Conservation (phyloP, 1,140 invertebrate genomes). For the Riptortus pedestris region DNA sequence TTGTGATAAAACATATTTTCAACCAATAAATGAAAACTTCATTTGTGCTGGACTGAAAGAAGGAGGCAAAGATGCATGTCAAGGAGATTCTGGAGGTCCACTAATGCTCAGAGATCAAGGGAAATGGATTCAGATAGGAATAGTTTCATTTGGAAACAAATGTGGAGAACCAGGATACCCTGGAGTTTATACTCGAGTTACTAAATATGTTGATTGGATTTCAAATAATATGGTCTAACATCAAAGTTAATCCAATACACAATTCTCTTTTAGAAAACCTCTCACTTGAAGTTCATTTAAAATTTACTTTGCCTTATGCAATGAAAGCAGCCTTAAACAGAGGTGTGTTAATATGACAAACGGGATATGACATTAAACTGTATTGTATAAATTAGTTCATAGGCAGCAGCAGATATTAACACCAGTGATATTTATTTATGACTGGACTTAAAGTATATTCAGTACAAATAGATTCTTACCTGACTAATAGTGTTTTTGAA, state of each 20-base stretch:
- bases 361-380: too few species aligned
- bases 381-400: too few species aligned
- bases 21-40: slow-evolving; percentile 82
- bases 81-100: slow-evolving; percentile 73
- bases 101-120: slow-evolving; percentile 65
- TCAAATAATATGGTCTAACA: neutral
- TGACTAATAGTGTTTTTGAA: too few species aligned
- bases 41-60: slow-evolving; percentile 81
- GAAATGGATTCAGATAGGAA: slow-evolving; percentile 74
- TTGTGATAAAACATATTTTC: slow-evolving; percentile 80
- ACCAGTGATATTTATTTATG: too few species aligned
- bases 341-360: too few species aligned
- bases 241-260: neutral
- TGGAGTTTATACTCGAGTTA: slow-evolving; percentile 63
- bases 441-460: too few species aligned
- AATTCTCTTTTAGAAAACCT: too few species aligned
- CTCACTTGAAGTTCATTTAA: too few species aligned
- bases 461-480: too few species aligned
- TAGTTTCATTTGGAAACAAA: slow-evolving; percentile 85
- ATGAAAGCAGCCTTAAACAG: too few species aligned
- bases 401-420: too few species aligned
- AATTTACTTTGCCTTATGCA: too few species aligned
- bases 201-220: slow-evolving; percentile 51
- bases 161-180: slow-evolving; percentile 79
- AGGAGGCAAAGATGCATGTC: slow-evolving; percentile 85